Evolutionary conservation across 2,888 invertebrate genomes (phyloP).

Genomic region (Lycophotia porphyrea): DNA sequence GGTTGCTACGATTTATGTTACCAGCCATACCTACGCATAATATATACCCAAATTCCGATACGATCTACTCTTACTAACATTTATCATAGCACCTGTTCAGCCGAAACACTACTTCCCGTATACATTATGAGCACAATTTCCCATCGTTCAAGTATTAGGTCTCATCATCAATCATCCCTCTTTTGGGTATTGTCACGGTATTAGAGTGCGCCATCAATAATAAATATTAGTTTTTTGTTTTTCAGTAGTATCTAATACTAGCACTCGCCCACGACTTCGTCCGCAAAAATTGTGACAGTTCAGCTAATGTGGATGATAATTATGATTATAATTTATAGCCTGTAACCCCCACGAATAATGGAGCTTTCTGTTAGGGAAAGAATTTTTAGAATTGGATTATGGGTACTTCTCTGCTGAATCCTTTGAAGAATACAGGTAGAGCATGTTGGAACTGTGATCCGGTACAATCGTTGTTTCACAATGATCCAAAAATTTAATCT

Average conservation of each 20-base stretch:
- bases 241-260: neutral
- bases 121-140: slow-evolving; percentile 60
- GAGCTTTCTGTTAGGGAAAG: no score
- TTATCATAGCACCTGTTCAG: slow-evolving; percentile 32
- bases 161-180: slow-evolving; percentile 69
- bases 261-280: no score
- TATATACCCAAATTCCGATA: neutral
- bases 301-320: no score
- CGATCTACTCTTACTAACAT: slow-evolving; percentile 21
- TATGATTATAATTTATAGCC: no score
- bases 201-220: slow-evolving; percentile 67
- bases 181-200: slow-evolving; percentile 62
- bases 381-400: no score
- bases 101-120: slow-evolving; percentile 34
- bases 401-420: neutral
- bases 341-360: no score
- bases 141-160: slow-evolving; percentile 58
- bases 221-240: slow-evolving; percentile 38
- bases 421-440: neutral
- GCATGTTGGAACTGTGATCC: neutral
- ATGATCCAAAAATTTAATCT: slow-evolving; percentile 37
- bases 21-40: neutral
- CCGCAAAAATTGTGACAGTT: no score
- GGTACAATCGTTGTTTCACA: neutral
- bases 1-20: neutral